Conservation (phyloP, 1,140 invertebrate species). For the Drosophila tani region DNA sequence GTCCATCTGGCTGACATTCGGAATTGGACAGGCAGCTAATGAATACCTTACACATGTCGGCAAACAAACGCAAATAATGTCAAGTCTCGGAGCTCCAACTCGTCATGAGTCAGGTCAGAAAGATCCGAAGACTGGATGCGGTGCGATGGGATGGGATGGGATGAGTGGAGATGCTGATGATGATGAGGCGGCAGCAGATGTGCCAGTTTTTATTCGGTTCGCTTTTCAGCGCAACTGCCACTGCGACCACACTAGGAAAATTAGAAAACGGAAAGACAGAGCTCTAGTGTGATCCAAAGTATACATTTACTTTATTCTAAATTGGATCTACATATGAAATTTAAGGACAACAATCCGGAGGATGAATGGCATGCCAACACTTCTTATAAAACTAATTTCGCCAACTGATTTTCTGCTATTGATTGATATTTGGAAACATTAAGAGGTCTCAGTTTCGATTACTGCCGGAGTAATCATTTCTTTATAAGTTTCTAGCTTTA, state of each 20-base stretch:
- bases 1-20: conserved; percentile 71
- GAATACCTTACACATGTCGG: conserved; percentile 82
- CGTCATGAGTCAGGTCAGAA: conserved; percentile 58
- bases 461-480: accelerated
- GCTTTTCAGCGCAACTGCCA: conserved; percentile 15
- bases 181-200: conserved; percentile 45
- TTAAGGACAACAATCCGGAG: no score
- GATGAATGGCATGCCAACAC: no score
- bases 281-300: not conserved
- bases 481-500: accelerated
- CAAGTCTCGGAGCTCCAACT: conserved; percentile 57
- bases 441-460: not conserved
- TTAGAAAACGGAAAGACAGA: not conserved
- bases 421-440: not conserved
- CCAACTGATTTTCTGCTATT: not conserved
- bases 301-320: not conserved
- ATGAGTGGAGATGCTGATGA: conserved; percentile 38
- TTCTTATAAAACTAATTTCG: no score
- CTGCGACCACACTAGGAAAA: conserved; percentile 15
- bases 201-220: conserved; percentile 54
- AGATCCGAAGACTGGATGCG: conserved; percentile 26
- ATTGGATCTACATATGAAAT: not conserved
- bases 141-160: conserved; percentile 11
- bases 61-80: conserved; percentile 83
- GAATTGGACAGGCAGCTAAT: conserved; percentile 76